Conservation (phyloP, 1,140 invertebrate genomes). For the Samia ricini region DNA sequence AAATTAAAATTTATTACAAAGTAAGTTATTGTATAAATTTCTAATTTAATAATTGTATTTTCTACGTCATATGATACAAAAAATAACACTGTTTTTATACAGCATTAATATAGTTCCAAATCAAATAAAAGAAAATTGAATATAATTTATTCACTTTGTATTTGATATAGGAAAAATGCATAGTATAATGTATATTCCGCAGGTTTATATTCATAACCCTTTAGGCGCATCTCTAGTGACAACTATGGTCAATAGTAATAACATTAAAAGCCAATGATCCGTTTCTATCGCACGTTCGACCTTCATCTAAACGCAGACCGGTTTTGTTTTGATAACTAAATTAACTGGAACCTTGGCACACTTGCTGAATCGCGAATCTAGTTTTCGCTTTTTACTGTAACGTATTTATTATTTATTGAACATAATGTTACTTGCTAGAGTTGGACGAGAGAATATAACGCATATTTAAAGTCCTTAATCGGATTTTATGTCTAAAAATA, state of each 20-base stretch:
- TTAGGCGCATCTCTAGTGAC: background rate
- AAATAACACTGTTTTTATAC: too few relatives aligned
- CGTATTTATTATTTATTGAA: background rate
- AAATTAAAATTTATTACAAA: too few relatives aligned
- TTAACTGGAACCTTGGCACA: slow-evolving; percentile 11
- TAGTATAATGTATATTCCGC: too few relatives aligned
- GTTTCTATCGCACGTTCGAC: slow-evolving; percentile 1
- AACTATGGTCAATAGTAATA: background rate
- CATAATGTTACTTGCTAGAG: background rate
- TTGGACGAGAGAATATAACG: background rate
- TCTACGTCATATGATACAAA: too few relatives aligned
- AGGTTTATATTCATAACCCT: too few relatives aligned
- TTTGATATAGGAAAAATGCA: too few relatives aligned
- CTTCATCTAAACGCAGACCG: slow-evolving; percentile 2
- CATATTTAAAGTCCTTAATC: background rate
- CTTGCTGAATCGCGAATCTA: slow-evolving; percentile 5
- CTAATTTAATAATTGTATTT: too few relatives aligned
- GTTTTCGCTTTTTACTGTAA: slow-evolving; percentile 15
- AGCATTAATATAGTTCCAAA: too few relatives aligned
- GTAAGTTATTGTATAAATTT: too few relatives aligned
- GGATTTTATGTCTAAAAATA: background rate
- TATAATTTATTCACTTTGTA: too few relatives aligned
- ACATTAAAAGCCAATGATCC: background rate
- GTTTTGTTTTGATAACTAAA: slow-evolving; percentile 8
- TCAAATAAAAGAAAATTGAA: too few relatives aligned